Evolutionary conservation across 2,797 vertebrate genomes (phyloP).

Genomic region (Gymnoscopelus microlampas): DNA sequence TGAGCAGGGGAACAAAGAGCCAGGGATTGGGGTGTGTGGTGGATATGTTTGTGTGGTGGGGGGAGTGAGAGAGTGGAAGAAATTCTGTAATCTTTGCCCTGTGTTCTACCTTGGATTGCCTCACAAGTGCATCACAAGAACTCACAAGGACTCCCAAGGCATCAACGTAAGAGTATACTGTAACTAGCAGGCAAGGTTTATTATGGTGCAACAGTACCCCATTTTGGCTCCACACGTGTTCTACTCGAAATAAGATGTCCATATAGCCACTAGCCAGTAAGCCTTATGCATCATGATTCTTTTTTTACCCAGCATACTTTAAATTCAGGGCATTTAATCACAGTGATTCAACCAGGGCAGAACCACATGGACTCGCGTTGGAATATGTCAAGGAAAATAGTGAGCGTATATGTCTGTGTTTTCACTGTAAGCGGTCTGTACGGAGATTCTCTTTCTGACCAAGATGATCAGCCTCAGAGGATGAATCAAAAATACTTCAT

Average conservation of each 20-base stretch:
- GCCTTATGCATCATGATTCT: neutral
- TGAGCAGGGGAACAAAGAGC: constrained; percentile 53
- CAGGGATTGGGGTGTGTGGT: constrained; percentile 20
- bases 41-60: neutral
- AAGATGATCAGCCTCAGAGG: constrained; percentile 34
- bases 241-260: constrained; percentile 24
- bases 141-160: constrained; percentile 37
- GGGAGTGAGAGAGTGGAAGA: constrained; percentile 42
- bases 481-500: constrained; percentile 41
- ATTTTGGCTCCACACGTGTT: constrained; percentile 14
- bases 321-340: constrained; percentile 35
- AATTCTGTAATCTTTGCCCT: constrained; percentile 55
- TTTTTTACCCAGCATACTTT: constrained; percentile 32
- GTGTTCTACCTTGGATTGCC: constrained; percentile 45
- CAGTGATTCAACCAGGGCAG: constrained; percentile 27
- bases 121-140: constrained; percentile 32
- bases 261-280: neutral
- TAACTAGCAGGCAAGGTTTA: constrained; percentile 32
- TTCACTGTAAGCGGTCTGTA: constrained; percentile 30
- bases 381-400: constrained; percentile 47
- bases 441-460: constrained; percentile 27
- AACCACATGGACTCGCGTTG: constrained; percentile 37
- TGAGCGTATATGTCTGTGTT: constrained; percentile 37
- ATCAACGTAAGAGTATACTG: constrained; percentile 20
- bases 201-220: constrained; percentile 40